phyloP scores from a whole-genome alignment of 2,797 vertebrate genomes.

The Typhlichthys subterraneus region DNA sequence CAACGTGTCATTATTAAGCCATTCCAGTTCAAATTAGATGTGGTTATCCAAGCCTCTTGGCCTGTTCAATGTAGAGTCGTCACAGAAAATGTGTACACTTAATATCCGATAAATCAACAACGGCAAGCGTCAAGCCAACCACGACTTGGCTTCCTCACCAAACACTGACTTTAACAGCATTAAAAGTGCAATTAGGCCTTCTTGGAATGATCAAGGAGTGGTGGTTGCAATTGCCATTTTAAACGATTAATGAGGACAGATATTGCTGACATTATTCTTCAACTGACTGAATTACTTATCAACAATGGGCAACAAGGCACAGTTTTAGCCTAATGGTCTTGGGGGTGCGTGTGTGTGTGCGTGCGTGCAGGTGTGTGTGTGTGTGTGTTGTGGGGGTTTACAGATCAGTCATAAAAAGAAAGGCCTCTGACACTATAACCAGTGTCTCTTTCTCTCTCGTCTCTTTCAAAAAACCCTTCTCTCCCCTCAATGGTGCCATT shows the following conservation, averaged over 20 bases:
- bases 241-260: slow-evolving; percentile 50
- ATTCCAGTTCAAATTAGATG: too few species aligned
- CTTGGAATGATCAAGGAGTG: slow-evolving; percentile 17
- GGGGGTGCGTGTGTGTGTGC: slow-evolving; percentile 16
- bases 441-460: slow-evolving; percentile 29
- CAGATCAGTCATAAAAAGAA: slow-evolving; percentile 67
- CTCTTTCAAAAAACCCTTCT: slow-evolving; percentile 27
- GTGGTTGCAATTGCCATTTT: slow-evolving; percentile 27
- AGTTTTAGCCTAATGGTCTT: slow-evolving; percentile 31
- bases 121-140: too few species aligned
- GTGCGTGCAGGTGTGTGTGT: slow-evolving; percentile 16
- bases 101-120: too few species aligned
- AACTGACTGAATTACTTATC: slow-evolving; percentile 35
- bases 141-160: too few species aligned
- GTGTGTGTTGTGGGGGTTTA: slow-evolving; percentile 25
- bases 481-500: slow-evolving; percentile 57
- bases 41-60: background rate
- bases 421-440: slow-evolving; percentile 57
- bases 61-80: too few species aligned
- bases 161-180: background rate
- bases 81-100: too few species aligned
- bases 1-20: too few species aligned
- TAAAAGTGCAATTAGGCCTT: background rate
- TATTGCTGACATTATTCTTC: slow-evolving; percentile 50
- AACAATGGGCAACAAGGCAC: slow-evolving; percentile 50